These are phyloP conservation scores for Atethmia centrago DNA, from an alignment of 2,888 invertebrate species.

Conservation along the genomic window DNA sequence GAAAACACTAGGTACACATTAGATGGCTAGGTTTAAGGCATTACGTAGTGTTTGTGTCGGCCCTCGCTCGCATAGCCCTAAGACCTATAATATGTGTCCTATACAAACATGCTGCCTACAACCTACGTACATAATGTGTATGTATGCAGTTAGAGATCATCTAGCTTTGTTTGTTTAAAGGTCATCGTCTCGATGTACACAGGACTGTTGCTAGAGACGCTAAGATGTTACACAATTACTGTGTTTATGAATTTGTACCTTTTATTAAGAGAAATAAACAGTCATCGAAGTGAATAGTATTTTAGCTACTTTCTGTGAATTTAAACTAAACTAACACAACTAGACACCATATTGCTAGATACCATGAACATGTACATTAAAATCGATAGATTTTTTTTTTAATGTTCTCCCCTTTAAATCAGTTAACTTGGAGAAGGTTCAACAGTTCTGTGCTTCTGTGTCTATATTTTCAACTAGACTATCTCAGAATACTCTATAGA, in stretches of 20 bases:
- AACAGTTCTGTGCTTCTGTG: not conserved
- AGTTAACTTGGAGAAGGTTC: not conserved
- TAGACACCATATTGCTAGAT: not conserved
- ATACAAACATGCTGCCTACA: slow-evolving; percentile 13
- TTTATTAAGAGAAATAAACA: not conserved
- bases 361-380: not conserved
- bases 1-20: not conserved
- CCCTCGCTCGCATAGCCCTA: slow-evolving; percentile 18
- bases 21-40: slow-evolving; percentile 19
- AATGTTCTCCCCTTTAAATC: too few species aligned
- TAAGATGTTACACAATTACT: not conserved
- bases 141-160: slow-evolving; percentile 9
- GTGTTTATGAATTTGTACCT: not conserved
- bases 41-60: slow-evolving; percentile 23
- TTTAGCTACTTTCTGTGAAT: not conserved
- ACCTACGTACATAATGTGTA: not conserved
- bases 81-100: slow-evolving; percentile 25
- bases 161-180: slow-evolving; percentile 6
- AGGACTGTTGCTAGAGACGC: not conserved
- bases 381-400: not conserved
- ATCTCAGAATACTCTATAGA: not conserved
- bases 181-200: not conserved
- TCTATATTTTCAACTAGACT: not conserved
- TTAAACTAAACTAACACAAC: not conserved
- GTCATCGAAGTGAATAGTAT: not conserved